Percentiles rank a stretch among this genome's conserved stretches.
Conservation (phyloP, 2,113 vertebrate genomes). For the Sinosuthora webbiana region DNA sequence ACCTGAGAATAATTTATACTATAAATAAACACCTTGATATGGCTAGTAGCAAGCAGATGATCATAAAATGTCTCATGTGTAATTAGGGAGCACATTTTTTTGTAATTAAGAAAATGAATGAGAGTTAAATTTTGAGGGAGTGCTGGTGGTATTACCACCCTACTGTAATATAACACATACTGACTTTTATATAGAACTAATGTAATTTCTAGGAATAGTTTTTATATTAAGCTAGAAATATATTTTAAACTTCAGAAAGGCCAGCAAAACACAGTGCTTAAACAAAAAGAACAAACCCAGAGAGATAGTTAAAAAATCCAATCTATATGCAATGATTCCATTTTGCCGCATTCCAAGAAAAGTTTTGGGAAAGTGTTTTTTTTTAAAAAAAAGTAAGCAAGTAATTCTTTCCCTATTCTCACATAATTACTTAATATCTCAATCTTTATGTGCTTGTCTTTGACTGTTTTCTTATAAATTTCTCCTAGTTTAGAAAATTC, state of each 20-base stretch:
- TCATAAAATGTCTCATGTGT: background rate
- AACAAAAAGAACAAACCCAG: background rate
- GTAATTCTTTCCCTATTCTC: background rate
- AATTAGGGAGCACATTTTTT: constrained; percentile 22
- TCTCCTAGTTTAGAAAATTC: background rate
- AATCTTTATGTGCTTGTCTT: background rate
- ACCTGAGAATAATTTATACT: background rate
- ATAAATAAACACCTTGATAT: constrained; percentile 40
- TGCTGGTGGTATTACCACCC: background rate
- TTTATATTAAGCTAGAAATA: background rate
- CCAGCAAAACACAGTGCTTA: background rate
- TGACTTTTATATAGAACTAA: background rate
- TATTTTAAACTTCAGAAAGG: background rate
- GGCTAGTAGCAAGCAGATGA: background rate
- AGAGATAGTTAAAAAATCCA: background rate
- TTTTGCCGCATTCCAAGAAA: background rate
- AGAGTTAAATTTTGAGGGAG: background rate
- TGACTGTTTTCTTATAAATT: background rate
- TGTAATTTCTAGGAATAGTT: background rate
- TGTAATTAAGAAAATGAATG: constrained; percentile 59
- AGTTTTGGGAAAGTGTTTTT: background rate
- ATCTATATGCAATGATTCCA: background rate
- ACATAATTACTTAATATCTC: background rate
- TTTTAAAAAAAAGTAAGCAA: background rate
- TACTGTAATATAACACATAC: background rate